These are phyloP conservation scores for Cremastinae sp. DNA, from an alignment of 2,888 invertebrate species.

Conservation along the genomic window DNA sequence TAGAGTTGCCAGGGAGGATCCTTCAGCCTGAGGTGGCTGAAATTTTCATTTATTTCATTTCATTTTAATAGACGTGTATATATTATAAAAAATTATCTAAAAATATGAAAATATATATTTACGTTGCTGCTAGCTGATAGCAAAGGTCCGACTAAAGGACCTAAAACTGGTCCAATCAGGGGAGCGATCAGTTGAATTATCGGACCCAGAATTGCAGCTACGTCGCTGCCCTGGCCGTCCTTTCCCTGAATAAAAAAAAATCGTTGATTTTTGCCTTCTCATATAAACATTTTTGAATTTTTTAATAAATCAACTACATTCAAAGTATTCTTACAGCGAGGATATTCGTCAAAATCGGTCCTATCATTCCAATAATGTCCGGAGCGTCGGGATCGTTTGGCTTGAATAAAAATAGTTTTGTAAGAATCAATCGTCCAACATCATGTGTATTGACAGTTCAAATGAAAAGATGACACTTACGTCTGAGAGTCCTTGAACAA, in stretches of 20 bases:
- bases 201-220: slow-evolving; percentile 74
- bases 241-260: slow-evolving; percentile 68
- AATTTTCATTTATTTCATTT: slow-evolving; percentile 44
- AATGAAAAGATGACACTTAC: slow-evolving; percentile 63
- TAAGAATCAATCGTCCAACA: slow-evolving; percentile 4
- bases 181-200: slow-evolving; percentile 72
- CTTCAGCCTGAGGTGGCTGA: slow-evolving; percentile 68
- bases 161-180: slow-evolving; percentile 74
- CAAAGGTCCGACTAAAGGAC: slow-evolving; percentile 75
- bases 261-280: neutral
- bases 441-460: neutral
- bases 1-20: slow-evolving; percentile 69
- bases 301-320: too few relatives aligned
- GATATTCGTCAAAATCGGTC: slow-evolving; percentile 67
- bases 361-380: slow-evolving; percentile 66
- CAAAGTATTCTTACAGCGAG: slow-evolving; percentile 57
- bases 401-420: too few relatives aligned
- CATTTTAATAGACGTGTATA: too few relatives aligned
- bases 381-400: slow-evolving; percentile 62
- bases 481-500: slow-evolving; percentile 75
- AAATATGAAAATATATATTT: slow-evolving; percentile 62
- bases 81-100: too few relatives aligned
- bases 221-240: slow-evolving; percentile 73
- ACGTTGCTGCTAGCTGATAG: slow-evolving; percentile 73
- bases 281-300: neutral